A percentile compares a stretch with the other conserved stretches of the same genome.
Conservation (phyloP, 2,888 invertebrate species). For the Fabriciana adippe region DNA sequence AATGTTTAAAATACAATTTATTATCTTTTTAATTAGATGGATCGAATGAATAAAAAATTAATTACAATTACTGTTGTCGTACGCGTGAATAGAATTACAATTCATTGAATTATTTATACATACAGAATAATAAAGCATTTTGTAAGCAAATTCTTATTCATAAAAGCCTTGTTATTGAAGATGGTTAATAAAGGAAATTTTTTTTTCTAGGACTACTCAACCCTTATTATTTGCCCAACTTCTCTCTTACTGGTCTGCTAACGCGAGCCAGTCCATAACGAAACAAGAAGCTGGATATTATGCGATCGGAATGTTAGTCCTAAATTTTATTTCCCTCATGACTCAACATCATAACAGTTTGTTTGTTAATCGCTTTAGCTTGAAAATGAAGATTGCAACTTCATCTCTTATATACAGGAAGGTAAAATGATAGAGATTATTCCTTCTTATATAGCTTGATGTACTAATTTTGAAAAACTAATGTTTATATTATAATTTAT, state of each 20-base stretch:
- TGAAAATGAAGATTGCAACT: conserved; percentile 87
- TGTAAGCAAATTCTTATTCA: no score
- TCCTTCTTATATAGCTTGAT: no score
- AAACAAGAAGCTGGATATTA: conserved; percentile 82
- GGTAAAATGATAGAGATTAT: conserved; percentile 64
- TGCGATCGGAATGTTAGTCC: conserved; percentile 72
- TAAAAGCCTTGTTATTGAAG: no score
- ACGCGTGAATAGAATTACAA: no score
- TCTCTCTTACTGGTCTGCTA: conserved; percentile 78
- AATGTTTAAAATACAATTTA: background rate
- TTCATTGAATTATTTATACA: no score
- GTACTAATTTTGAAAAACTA: no score
- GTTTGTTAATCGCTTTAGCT: conserved; percentile 84
- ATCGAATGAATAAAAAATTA: no score
- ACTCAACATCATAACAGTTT: conserved; percentile 88
- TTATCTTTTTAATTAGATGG: background rate
- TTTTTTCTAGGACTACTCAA: conserved; percentile 70
- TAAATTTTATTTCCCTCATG: conserved; percentile 77
- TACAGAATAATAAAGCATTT: no score
- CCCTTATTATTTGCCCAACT: conserved; percentile 79
- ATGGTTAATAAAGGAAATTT: background rate
- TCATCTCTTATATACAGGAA: conserved; percentile 89
- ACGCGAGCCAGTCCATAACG: conserved; percentile 49
- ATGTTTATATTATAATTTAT: no score
- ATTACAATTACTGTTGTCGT: no score